Base-by-base conservation (phyloP, 35 echinoderm and acorn worm species). In the Patiria miniata region DNA sequence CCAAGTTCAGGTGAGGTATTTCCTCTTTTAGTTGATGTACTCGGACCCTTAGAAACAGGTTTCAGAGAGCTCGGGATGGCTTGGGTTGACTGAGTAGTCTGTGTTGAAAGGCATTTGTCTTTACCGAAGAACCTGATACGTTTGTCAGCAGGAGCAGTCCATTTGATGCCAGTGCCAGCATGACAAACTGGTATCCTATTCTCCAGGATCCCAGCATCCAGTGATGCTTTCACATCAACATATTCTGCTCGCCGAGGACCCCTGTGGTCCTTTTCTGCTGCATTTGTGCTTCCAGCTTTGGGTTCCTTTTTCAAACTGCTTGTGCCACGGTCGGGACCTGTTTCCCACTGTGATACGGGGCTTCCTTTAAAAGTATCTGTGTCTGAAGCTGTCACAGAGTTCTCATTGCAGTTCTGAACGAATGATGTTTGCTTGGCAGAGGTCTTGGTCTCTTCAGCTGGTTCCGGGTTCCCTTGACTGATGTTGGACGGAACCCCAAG, bases 141-240 rank as follows among this genome's bases (percentile, higher is more conserved):
- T 32, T 23, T 73, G 15, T 30, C 65, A 73, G 26, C 34, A 73
- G 65, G 65, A 73, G 65, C 3, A 36, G 65, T 32, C 26, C 14
- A 32, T 30, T 10, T 32, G 34, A 73, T 30, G 65, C 26, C 29
- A 22, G 65, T 32, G 29, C 29, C 65, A 28, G 65, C 65, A 26
- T 30, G 65, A 73, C 65, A 73, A 36, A 73, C 65, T 73, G 65
- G 65, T 32, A 73, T 23, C 21, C 34, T 36, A 73, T 26, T 73
- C 26, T 73, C 3, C 34, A 73, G 65, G 65, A 32, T 36, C n/a
- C 65, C 65, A 73, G 22, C 65, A 32, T 30, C 34, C 26, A 73
- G 34, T 12, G 34, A 6, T 12, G 23, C 65, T 0, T 36, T 36
- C 65, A 73, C 65, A 73, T 73, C 34, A 10, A 73, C 15, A 34